phyloP scores from a whole-genome alignment of 2,888 invertebrate genomes.

The Bellardia pandia region DNA sequence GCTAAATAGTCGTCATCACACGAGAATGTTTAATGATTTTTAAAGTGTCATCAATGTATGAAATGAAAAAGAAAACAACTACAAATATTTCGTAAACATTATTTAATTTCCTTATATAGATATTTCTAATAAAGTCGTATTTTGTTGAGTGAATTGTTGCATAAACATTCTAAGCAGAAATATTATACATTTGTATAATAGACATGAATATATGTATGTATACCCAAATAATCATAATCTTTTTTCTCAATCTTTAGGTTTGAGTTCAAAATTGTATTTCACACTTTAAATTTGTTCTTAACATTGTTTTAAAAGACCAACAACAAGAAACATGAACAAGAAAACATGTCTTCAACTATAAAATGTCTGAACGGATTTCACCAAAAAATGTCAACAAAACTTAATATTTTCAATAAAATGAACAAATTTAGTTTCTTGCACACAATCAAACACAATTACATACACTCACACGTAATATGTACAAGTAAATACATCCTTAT shows the following conservation, averaged over 20 bases:
- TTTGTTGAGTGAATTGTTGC: conserved; percentile 12
- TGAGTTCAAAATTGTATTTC: conserved; percentile 45
- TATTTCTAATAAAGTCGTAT: too few relatives aligned
- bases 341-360: conserved; percentile 50
- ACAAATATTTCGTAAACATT: too few relatives aligned
- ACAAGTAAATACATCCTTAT: neutral
- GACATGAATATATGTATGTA: neutral
- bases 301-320: conserved; percentile 35
- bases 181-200: neutral
- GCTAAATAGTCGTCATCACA: too few relatives aligned
- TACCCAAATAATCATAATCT: conserved; percentile 28
- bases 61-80: neutral
- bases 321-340: neutral
- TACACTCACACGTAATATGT: neutral
- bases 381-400: conserved; percentile 64
- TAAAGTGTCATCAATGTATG: too few relatives aligned
- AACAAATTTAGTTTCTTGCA: conserved; percentile 28
- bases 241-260: conserved; percentile 15
- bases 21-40: too few relatives aligned
- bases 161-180: conserved; percentile 16
- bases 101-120: too few relatives aligned
- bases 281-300: conserved; percentile 38
- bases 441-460: neutral
- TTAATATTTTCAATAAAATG: conserved; percentile 58
- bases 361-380: conserved; percentile 53